Base-by-base conservation (phyloP, 1,140 invertebrate species). In the Grapholita molesta region DNA sequence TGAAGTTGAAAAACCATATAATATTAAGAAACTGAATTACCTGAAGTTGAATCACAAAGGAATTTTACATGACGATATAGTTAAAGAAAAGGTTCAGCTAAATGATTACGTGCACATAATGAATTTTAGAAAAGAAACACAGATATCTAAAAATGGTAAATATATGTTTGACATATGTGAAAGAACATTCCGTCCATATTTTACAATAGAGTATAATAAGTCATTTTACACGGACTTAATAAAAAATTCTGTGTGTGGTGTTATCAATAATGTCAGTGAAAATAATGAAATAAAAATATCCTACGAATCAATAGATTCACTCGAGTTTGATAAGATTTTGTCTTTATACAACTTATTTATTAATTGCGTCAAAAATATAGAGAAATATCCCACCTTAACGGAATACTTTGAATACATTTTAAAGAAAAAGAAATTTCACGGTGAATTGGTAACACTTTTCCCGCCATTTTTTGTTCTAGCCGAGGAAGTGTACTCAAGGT, bases 21-120 rank as follows among this genome's bases (percentile, higher is more conserved):
- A 77, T 70, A 0, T 81, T 12, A 57, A 77, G n/a, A 76, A 74
- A 57, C 66, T 80, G 0, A 78, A 78, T 68, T 80, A 78, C n/a
- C 38, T 81, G 7, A 75, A 74, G 38, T 65, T 76, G 21, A 53
- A 74, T 23, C 78, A 78, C 57, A 74, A 76, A 48, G 64, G 67
- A n/a, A 68, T 76, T 48, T 28, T 76, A 30, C 35, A 18, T 11
- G 74, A 80, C 7, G 57, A 75, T 28, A 25, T 53, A 24, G 11
- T 74, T 3, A 65, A 74, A 23, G 68, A 72, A 24, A 65, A 69
- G 52, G 69, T 79, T 55, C 32, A 73, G 33, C 61, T 75, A 11
- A 53, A 24, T 23, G 6, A 75, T 5, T 79, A 71, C 66, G 69
- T 77, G 23, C 71, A 74, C 25, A 70, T 76, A 18, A 52, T 77